phyloP scores from a whole-genome alignment of 2,888 invertebrate genomes.

The Notodonta ziczac region DNA sequence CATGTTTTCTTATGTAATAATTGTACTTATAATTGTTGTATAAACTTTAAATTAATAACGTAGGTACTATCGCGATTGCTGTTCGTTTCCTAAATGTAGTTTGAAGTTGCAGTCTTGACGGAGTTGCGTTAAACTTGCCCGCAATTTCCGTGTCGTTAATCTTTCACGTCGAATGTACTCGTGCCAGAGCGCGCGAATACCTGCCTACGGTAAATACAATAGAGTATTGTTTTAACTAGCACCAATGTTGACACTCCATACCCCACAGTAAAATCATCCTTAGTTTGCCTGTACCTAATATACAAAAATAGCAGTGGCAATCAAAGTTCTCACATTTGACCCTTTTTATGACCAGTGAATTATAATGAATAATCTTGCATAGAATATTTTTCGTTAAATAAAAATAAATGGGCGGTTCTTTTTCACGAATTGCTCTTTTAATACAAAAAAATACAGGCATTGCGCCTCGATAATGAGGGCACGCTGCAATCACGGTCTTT shows the following conservation, averaged over 20 bases:
- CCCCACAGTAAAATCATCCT: too few species aligned
- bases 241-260: too few species aligned
- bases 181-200: not conserved
- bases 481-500: slow-evolving; percentile 27
- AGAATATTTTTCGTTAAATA: not conserved
- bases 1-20: too few species aligned
- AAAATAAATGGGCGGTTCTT: not conserved
- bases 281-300: too few species aligned
- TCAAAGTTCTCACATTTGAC: too few species aligned
- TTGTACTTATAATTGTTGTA: not conserved
- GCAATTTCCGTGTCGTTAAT: not conserved
- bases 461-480: slow-evolving; percentile 26
- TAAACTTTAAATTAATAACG: not conserved
- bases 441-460: not conserved
- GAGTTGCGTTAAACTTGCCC: slow-evolving; percentile 1
- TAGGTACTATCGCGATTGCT: not conserved
- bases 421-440: slow-evolving; percentile 5
- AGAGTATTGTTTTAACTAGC: not conserved
- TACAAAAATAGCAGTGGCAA: too few species aligned
- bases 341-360: not conserved
- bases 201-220: not conserved
- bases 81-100: not conserved
- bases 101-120: slow-evolving; percentile 1
- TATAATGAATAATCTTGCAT: not conserved
- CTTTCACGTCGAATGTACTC: slow-evolving; percentile 1